Evolutionary conservation across 2,113 vertebrate genomes (phyloP).

Genomic region (Heterotis niloticus): DNA sequence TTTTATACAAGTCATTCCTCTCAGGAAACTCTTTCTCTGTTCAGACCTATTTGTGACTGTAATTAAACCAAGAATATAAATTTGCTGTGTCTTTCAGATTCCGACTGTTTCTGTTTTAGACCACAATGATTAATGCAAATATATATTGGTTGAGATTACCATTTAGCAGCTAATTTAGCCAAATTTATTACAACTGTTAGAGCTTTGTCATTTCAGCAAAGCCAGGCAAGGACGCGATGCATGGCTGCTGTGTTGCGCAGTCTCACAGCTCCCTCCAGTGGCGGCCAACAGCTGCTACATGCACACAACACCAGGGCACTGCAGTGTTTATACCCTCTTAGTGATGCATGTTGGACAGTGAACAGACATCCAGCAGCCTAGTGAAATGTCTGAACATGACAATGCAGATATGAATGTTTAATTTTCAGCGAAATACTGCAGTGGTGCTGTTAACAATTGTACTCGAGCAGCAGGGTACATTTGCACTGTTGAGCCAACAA

Average conservation of each 20-base stretch:
- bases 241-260: constrained; percentile 61
- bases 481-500: not conserved
- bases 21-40: constrained; percentile 79
- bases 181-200: constrained; percentile 94
- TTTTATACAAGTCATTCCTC: constrained; percentile 68
- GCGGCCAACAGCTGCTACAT: constrained; percentile 38
- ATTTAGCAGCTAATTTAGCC: constrained; percentile 99
- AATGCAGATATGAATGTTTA: too few species aligned
- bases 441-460: too few species aligned
- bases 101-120: constrained; percentile 88
- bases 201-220: constrained; percentile 79
- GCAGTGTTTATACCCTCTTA: too few species aligned
- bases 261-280: constrained; percentile 83
- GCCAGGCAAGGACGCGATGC: constrained; percentile 77
- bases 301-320: too few species aligned
- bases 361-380: too few species aligned
- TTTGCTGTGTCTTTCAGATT: constrained; percentile 82
- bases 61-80: constrained; percentile 96
- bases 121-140: constrained; percentile 98
- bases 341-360: too few species aligned
- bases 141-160: constrained; percentile 99
- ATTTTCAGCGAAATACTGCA: too few species aligned
- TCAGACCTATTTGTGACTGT: constrained; percentile 84
- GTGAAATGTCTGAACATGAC: too few species aligned
- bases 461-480: not conserved